Evolutionary conservation across 1,140 invertebrate genomes (phyloP).

Genomic region (Cryptotermes secundus): DNA sequence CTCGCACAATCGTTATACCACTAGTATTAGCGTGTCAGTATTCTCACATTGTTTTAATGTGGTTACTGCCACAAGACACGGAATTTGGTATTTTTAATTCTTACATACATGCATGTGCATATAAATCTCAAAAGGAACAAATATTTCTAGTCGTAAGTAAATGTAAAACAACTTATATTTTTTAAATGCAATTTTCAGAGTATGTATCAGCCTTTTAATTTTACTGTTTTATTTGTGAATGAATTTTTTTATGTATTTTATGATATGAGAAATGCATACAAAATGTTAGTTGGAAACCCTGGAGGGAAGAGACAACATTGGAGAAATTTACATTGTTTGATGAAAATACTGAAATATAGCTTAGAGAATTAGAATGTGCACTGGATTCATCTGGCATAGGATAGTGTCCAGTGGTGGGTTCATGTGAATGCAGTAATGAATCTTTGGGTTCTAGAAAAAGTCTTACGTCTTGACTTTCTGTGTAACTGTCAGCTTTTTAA

Average conservation of each 20-base stretch:
- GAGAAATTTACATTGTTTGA: too few species aligned
- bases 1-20: background rate
- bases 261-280: background rate
- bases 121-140: background rate
- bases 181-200: background rate
- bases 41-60: background rate
- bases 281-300: too few species aligned
- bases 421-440: too few species aligned
- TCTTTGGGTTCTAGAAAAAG: too few species aligned
- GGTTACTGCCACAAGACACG: background rate
- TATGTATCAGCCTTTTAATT: background rate
- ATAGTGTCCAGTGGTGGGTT: too few species aligned
- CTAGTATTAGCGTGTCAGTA: background rate
- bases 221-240: background rate
- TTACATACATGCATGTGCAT: background rate
- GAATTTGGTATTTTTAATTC: background rate
- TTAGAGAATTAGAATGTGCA: too few species aligned
- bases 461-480: too few species aligned
- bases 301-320: too few species aligned
- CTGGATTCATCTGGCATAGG: too few species aligned
- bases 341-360: too few species aligned
- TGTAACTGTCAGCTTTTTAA: too few species aligned
- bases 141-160: conserved; percentile 7
- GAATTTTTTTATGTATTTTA: conserved; percentile 2
- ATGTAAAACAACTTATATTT: background rate